Evolutionary conservation across 2,797 vertebrate species (phyloP).

Genomic region (Malurus splendens): DNA sequence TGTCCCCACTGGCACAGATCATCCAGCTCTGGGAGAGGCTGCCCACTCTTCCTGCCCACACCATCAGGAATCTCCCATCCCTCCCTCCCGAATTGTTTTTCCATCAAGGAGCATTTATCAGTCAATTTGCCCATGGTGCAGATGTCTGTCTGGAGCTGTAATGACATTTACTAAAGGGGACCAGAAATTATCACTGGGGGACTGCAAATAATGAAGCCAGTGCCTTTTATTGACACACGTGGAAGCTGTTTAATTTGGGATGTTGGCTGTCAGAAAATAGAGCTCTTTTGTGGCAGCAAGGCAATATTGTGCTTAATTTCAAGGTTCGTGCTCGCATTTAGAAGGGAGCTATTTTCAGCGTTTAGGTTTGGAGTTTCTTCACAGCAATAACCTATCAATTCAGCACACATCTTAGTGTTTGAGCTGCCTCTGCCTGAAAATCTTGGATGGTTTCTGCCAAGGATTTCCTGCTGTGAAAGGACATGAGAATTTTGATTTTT

Average conservation of each 20-base stretch:
- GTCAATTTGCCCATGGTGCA: constrained; percentile 32
- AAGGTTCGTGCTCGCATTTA: neutral
- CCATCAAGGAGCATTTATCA: constrained; percentile 18
- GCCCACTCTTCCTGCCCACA: neutral
- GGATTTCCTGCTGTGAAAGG: neutral
- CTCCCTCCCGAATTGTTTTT: neutral
- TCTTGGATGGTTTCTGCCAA: neutral
- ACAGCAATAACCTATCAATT: neutral
- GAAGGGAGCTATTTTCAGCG: neutral
- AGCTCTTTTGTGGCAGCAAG: constrained; percentile 7
- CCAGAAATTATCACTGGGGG: constrained; percentile 51
- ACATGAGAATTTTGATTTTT: neutral
- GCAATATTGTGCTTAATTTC: neutral
- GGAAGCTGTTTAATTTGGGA: constrained; percentile 45
- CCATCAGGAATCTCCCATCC: constrained; percentile 19
- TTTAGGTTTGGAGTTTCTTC: neutral
- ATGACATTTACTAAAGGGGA: constrained; percentile 53
- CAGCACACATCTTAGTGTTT: neutral
- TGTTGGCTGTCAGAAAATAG: constrained; percentile 39
- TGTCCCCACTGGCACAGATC: neutral
- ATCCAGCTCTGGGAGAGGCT: neutral
- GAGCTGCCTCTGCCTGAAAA: neutral
- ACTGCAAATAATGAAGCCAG: constrained; percentile 50
- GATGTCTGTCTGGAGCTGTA: constrained; percentile 39
- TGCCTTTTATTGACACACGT: constrained; percentile 41